A percentile compares a stretch with the other conserved stretches of the same genome.
These are phyloP conservation scores for Galeopsomyia nigrocyanea DNA, from an alignment of 2,888 invertebrate species.

Conservation along the genomic window DNA sequence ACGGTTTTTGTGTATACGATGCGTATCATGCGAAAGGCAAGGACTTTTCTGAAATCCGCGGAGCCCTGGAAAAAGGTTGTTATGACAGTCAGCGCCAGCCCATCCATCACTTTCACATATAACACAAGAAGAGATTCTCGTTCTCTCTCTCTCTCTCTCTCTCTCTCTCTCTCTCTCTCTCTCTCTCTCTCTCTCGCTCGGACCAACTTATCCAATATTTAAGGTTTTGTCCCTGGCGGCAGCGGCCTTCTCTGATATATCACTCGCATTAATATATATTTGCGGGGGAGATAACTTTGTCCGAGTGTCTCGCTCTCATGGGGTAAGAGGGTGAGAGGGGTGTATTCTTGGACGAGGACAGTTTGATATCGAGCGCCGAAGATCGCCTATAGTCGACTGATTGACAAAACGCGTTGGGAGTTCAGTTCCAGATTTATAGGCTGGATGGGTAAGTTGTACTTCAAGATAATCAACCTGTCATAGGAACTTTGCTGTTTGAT, in stretches of 20 bases:
- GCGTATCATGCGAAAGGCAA: too few species aligned
- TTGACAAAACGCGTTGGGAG: constrained; percentile 41
- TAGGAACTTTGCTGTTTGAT: too few species aligned
- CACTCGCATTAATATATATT: constrained; percentile 69
- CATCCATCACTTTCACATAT: constrained; percentile 62
- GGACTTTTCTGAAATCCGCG: constrained; percentile 37
- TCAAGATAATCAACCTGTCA: constrained; percentile 21
- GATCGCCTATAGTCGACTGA: constrained; percentile 21
- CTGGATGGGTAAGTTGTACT: too few species aligned
- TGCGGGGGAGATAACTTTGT: constrained; percentile 64
- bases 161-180: too few species aligned
- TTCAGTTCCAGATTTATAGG: constrained; percentile 4
- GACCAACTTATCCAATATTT: constrained; percentile 69
- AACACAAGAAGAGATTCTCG: constrained; percentile 59
- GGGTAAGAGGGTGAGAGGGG: neutral
- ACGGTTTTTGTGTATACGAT: too few species aligned
- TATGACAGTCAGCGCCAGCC: constrained; percentile 68
- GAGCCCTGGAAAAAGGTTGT: constrained; percentile 59
- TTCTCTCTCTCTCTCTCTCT: too few species aligned
- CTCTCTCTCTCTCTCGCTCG: too few species aligned
- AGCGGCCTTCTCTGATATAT: constrained; percentile 65
- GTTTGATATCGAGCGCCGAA: constrained; percentile 44
- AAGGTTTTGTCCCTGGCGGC: constrained; percentile 69
- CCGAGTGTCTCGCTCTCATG: constrained; percentile 1
- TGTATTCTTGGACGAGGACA: constrained; percentile 7